Evolutionary conservation across 92 coral and sea anemone genomes (phyloP).

Genomic region (Epizoanthus scotinus): DNA sequence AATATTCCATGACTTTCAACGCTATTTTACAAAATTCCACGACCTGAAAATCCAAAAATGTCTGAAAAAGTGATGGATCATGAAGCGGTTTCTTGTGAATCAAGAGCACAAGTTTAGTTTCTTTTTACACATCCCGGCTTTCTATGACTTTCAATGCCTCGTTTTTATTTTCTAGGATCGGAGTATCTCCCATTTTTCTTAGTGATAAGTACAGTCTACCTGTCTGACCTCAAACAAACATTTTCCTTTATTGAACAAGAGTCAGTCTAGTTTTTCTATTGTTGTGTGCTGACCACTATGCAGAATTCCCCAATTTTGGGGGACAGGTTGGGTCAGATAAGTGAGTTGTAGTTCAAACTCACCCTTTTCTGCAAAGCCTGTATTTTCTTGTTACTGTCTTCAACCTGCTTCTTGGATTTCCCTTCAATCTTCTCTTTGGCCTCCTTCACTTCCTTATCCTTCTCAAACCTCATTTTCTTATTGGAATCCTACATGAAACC

Average conservation of each 20-base stretch:
- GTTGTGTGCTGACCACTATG: no score
- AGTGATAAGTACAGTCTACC: no score
- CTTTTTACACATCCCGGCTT: no score
- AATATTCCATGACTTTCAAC: no score
- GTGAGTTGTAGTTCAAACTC: background rate
- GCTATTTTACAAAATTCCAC: no score
- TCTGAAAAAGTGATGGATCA: no score
- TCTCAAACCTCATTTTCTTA: slow-evolving; percentile 81
- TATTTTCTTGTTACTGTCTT: slow-evolving; percentile 91
- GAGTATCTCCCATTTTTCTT: no score
- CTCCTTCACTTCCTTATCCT: slow-evolving; percentile 84
- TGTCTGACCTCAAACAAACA: background rate
- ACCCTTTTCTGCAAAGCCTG: slow-evolving; percentile 92
- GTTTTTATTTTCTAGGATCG: no score
- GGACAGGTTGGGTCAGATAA: background rate
- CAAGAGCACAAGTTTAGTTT: no score
- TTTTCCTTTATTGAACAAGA: background rate
- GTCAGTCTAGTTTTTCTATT: background rate
- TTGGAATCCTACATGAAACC: slow-evolving; percentile 63
- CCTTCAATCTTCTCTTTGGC: slow-evolving; percentile 79
- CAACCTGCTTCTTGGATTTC: slow-evolving; percentile 88
- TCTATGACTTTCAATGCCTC: no score
- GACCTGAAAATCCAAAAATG: no score
- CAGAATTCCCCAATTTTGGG: background rate
- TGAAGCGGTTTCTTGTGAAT: no score